These are phyloP conservation scores for Daubentonia madagascariensis DNA, from an alignment of 2,113 vertebrate genomes.

Conservation along the genomic window DNA sequence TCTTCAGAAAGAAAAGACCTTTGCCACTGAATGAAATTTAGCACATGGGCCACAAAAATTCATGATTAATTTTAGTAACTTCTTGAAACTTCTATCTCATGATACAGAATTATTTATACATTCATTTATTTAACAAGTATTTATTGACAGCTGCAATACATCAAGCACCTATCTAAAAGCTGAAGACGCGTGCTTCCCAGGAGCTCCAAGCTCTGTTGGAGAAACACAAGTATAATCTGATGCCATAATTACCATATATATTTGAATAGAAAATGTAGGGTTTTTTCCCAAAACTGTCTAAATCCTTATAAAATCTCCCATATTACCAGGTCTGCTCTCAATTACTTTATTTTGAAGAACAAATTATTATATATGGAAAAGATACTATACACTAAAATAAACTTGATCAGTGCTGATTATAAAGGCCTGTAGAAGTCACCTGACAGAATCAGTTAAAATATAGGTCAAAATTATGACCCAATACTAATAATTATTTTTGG, in stretches of 20 bases:
- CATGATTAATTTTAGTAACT: not conserved
- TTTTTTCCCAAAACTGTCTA: not conserved
- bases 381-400: not conserved
- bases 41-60: not conserved
- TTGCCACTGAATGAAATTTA: not conserved
- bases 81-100: not conserved
- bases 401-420: not conserved
- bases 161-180: not conserved
- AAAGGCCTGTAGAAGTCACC: not conserved
- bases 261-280: not conserved
- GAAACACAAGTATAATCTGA: not conserved
- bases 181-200: not conserved
- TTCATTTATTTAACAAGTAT: not conserved
- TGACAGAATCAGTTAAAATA: not conserved
- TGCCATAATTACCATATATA: not conserved
- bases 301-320: not conserved
- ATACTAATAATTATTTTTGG: not conserved
- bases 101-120: not conserved
- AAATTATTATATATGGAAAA: conserved; percentile 3
- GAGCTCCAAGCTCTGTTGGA: not conserved
- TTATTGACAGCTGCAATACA: not conserved
- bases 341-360: not conserved
- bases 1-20: not conserved
- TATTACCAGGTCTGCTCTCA: not conserved
- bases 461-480: not conserved